Evolutionary conservation across 2,888 invertebrate genomes (phyloP).

Genomic region (Tribolium freemani): DNA sequence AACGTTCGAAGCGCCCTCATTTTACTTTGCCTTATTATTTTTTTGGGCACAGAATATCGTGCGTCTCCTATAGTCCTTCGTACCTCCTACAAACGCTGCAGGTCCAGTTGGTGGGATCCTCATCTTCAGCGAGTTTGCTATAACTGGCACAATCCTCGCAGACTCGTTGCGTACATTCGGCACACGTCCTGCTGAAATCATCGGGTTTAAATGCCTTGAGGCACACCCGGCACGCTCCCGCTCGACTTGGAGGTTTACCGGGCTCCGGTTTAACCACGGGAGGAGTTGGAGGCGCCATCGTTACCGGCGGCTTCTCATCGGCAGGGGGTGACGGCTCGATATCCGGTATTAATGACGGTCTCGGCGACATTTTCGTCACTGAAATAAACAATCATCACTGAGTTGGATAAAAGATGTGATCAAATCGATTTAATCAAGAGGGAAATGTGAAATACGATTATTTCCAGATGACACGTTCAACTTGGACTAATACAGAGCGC

Average conservation of each 20-base stretch:
- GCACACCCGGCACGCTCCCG: conserved; percentile 86
- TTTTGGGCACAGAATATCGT: too few relatives aligned
- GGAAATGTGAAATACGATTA: conserved; percentile 19
- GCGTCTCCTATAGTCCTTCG: too few relatives aligned
- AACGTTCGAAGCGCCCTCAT: too few relatives aligned
- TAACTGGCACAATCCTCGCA: conserved; percentile 96
- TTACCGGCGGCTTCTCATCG: conserved; percentile 67
- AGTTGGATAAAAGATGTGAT: neutral
- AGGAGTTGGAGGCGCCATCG: conserved; percentile 63
- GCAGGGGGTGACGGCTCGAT: conserved; percentile 62
- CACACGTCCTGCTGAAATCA: conserved; percentile 89
- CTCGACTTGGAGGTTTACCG: conserved; percentile 81
- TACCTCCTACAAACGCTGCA: conserved; percentile 92
- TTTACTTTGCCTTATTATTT: too few relatives aligned
- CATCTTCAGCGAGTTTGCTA: conserved; percentile 86
- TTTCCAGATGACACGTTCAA: conserved; percentile 21
- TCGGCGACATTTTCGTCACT: conserved; percentile 82
- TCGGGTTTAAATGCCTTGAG: conserved; percentile 90
- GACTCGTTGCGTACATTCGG: conserved; percentile 89
- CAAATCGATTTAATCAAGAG: conserved; percentile 28
- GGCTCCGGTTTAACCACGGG: conserved; percentile 72
- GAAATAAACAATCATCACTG: neutral
- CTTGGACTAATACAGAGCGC: neutral
- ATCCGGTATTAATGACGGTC: conserved; percentile 73
- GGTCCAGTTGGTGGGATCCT: conserved; percentile 89